These are phyloP conservation scores for Chymomyza amoena DNA, from an alignment of 2,888 invertebrate species.

Conservation along the genomic window DNA sequence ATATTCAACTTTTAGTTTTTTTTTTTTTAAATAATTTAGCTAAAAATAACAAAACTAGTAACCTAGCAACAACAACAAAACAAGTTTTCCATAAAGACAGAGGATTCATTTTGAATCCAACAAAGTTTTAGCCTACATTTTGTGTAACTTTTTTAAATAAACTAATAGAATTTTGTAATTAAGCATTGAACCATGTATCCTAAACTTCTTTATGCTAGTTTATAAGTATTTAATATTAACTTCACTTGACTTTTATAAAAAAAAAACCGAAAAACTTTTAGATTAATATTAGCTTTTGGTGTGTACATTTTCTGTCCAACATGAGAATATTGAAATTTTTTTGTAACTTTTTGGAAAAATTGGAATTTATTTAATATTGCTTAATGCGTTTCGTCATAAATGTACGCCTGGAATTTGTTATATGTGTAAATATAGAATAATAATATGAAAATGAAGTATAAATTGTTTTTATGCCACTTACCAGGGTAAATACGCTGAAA, in stretches of 20 bases:
- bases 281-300: conserved; percentile 38
- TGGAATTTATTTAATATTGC: background rate
- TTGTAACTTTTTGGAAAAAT: background rate
- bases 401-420: conserved; percentile 56
- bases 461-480: background rate
- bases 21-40: conserved; percentile 31
- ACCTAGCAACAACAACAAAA: conserved; percentile 65
- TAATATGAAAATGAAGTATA: background rate
- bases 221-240: conserved; percentile 53
- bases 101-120: background rate
- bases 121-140: conserved; percentile 24
- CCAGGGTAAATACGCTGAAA: background rate
- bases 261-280: conserved; percentile 7
- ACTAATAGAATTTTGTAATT: conserved; percentile 47
- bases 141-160: conserved; percentile 41
- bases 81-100: conserved; percentile 58
- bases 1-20: background rate
- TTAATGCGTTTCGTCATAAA: conserved; percentile 33
- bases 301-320: conserved; percentile 17
- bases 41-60: conserved; percentile 22
- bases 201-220: conserved; percentile 24
- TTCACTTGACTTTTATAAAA: conserved; percentile 33
- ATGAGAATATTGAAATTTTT: conserved; percentile 22
- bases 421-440: conserved; percentile 21
- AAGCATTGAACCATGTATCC: conserved; percentile 26